A percentile compares a stretch with the other conserved stretches of the same genome.
Evolutionary conservation across 2,888 invertebrate genomes (phyloP).

Genomic region (Mimumesa dahlbomi): DNA sequence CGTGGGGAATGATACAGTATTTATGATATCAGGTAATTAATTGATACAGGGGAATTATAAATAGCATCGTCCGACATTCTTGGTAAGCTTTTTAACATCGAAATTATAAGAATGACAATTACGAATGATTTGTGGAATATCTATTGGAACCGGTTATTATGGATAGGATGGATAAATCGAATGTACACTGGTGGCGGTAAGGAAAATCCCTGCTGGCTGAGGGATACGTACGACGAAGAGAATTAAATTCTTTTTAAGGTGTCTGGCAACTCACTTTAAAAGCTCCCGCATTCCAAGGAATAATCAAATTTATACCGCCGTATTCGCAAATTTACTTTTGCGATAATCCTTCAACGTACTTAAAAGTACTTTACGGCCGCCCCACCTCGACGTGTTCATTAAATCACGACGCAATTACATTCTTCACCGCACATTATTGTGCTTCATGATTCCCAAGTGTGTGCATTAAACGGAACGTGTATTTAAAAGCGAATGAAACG

Average conservation of each 20-base stretch:
- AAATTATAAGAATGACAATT: too few species aligned
- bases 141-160: constrained; percentile 39
- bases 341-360: constrained; percentile 53
- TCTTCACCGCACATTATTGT: constrained; percentile 60
- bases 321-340: constrained; percentile 30
- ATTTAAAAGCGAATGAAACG: constrained; percentile 60
- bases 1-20: too few species aligned
- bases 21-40: too few species aligned
- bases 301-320: constrained; percentile 41
- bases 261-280: constrained; percentile 27
- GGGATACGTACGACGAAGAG: constrained; percentile 1
- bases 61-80: too few species aligned
- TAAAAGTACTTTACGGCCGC: constrained; percentile 51
- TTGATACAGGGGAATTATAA: too few species aligned
- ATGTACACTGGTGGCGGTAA: neutral
- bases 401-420: constrained; percentile 64
- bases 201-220: constrained; percentile 21
- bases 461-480: constrained; percentile 56
- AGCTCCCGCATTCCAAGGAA: constrained; percentile 34
- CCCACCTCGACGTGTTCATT: constrained; percentile 47
- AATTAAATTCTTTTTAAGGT: constrained; percentile 38
- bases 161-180: constrained; percentile 24
- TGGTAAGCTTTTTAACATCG: too few species aligned
- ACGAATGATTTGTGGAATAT: constrained; percentile 31
- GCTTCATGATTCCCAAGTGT: constrained; percentile 32